Evolutionary conservation across 2,113 vertebrate species (phyloP), one percentile per base, ranked within the genome.

Genomic region (Dromiciops gliroides): DNA sequence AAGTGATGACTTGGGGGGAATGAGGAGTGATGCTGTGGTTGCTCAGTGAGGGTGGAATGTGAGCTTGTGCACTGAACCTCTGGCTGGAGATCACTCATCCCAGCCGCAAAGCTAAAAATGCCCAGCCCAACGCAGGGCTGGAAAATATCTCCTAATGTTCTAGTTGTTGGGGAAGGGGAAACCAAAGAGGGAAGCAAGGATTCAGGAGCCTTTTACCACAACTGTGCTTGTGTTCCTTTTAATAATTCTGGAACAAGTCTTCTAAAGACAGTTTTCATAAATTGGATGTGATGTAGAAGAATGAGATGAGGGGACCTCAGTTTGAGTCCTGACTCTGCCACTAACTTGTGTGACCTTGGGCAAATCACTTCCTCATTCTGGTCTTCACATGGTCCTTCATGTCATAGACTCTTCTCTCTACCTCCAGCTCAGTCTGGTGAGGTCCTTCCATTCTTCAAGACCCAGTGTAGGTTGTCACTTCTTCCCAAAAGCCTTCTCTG

Each of bases 81-180:
- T 98, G 98, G 98, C 96, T 93, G 89, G 90, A 97, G 97, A 98
- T 98, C 97, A 98, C 93, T 98, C 97, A 48, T 60, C 96, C 97
- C 98, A 94, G 96, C 97, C 98, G 97, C 98, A 98, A 95, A 96
- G 95, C 92, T 98, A 94, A 98, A 98, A 98, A 97, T 98, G 97
- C 95, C 96, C 95, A 93, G 83, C 90, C 92, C 31, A 96, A 94
- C 97, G 89, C 94, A 92, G 97, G 95, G 94, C 95, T 98, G 97
- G 98, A 98, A 98, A 98, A 97, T 94, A 94, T 98, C 95, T 96
- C 92, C 95, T 97, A 92, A 97, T 96, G 95, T 94, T 94, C 98
- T 97, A 94, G 91, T 95, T 97, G 98, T 94, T 97, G 93, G 95
- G 96, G 96, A 98, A 98, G 95, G 95, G 95, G 94, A 97, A 97